phyloP scores from a whole-genome alignment of 2,113 vertebrate species.

The Bambusicola thoracicus region DNA sequence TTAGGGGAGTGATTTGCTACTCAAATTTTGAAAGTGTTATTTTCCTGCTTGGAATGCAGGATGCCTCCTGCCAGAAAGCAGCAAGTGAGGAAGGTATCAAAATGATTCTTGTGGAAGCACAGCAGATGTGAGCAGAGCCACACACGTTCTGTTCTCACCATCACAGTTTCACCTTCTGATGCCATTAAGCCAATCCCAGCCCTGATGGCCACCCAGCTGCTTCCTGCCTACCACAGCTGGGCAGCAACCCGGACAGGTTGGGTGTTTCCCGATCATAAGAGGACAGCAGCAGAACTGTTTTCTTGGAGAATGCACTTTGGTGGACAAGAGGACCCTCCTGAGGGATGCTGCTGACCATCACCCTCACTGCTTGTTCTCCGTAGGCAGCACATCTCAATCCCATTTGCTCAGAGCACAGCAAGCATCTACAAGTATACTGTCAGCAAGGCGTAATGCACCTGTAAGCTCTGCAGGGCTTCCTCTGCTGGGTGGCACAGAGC shows the following conservation, averaged over 20 bases:
- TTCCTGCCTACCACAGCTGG: not conserved
- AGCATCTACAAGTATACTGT: not conserved
- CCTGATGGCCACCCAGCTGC: not conserved
- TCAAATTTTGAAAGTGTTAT: not conserved
- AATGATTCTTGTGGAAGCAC: not conserved
- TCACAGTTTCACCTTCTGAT: fast-evolving
- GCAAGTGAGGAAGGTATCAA: not conserved
- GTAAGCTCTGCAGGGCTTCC: not conserved
- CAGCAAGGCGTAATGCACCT: not conserved
- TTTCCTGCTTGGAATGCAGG: not conserved
- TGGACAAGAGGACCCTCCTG: not conserved
- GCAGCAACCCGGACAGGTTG: not conserved
- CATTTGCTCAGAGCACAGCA: not conserved
- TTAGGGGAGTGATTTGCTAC: not conserved
- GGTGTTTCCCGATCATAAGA: not conserved
- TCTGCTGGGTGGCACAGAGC: not conserved
- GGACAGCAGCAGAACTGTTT: not conserved
- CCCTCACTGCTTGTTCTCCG: not conserved
- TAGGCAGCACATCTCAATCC: not conserved
- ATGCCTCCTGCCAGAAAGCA: not conserved
- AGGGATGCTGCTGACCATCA: not conserved
- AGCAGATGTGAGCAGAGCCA: fast-evolving
- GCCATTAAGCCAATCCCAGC: not conserved
- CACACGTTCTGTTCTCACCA: not conserved
- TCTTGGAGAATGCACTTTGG: not conserved